Evolutionary conservation across 2,113 vertebrate species (phyloP), one percentile per base, ranked within the genome.

Genomic region (Podocnemis expansa): DNA sequence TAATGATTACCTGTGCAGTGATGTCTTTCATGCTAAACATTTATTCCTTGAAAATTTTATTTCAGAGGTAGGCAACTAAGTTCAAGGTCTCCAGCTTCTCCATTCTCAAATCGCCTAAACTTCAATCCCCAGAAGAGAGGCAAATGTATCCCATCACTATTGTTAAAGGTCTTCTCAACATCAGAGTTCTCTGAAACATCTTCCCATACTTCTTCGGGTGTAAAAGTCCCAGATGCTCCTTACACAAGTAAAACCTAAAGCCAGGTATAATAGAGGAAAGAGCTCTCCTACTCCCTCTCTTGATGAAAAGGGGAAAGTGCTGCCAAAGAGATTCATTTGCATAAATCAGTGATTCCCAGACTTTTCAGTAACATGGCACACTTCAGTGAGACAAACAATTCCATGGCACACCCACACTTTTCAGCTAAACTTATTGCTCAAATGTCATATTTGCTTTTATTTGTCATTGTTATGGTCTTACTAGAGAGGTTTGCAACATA

Each of bases 161-260:
- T 29, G 29, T 16, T 76, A 93, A 82, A 95, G 75, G 67, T 45
- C 79, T 91, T 92, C 52, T 81, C 25, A n/a, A 51, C 84, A 76
- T 78, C 70, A 75, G 93, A 78, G 78, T 43, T 86, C 78, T 54
- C 75, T 83, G 88, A 41, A 87, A 90, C 60, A 34, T 87, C 51
- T 88, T 94, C 82, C 34, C 55, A 41, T 31, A 83, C 92, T n/a
- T 88, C 70, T 70, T 38, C 85, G 78, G 84, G 89, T 92, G 29
- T 58, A 0, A 41, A 92, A 78, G 38, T 16, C 17, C 87, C 78
- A 89, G 75, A 56, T 34, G 17, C 70, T 89, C 79, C 73, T 82
- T 49, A 34, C 34, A 95, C 89, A 78, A 82, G 60, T 8, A 85
- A 88, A 87, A 22, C 6, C 25, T 76, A 25, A 25, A 10, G 41